These are phyloP conservation scores for Drosophila melanica DNA, from an alignment of 1,140 invertebrate genomes.

Conservation along the genomic window DNA sequence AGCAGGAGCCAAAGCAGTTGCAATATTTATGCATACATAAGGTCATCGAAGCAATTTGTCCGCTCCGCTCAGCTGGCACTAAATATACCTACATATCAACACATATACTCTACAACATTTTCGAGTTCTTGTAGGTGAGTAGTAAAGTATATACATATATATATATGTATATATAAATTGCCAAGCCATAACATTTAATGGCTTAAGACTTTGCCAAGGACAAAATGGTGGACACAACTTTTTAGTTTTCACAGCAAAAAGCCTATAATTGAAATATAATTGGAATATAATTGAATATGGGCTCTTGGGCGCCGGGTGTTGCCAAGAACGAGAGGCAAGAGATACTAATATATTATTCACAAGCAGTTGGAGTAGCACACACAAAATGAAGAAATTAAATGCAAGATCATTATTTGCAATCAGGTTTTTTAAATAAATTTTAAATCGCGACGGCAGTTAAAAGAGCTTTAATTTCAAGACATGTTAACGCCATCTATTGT, in stretches of 20 bases:
- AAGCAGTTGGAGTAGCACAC: neutral
- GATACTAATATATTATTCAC: neutral
- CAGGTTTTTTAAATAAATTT: neutral
- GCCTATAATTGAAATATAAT: conserved; percentile 76
- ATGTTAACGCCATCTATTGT: conserved; percentile 21
- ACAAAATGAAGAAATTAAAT: neutral
- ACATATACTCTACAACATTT: conserved; percentile 34
- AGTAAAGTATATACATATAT: neutral
- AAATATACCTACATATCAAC: conserved; percentile 55
- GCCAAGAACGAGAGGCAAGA: neutral
- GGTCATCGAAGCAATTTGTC: conserved; percentile 73
- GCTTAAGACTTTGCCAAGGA: conserved; percentile 69
- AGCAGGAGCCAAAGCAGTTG: conserved; percentile 56
- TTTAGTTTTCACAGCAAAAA: conserved; percentile 39
- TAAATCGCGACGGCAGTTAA: conserved; percentile 1
- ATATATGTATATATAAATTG: conserved; percentile 12
- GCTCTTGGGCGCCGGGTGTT: conserved; percentile 19
- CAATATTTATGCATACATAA: conserved; percentile 79
- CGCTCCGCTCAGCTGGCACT: conserved; percentile 72
- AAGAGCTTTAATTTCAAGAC: conserved; percentile 6
- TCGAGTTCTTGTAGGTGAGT: neutral
- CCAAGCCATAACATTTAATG: conserved; percentile 47
- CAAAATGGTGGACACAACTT: conserved; percentile 26
- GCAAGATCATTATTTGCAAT: neutral
- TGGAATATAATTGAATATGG: conserved; percentile 65